Evolutionary conservation across 2,797 vertebrate species (phyloP), one percentile per base, ranked within the genome.

Genomic region (Sciaenops ocellatus): DNA sequence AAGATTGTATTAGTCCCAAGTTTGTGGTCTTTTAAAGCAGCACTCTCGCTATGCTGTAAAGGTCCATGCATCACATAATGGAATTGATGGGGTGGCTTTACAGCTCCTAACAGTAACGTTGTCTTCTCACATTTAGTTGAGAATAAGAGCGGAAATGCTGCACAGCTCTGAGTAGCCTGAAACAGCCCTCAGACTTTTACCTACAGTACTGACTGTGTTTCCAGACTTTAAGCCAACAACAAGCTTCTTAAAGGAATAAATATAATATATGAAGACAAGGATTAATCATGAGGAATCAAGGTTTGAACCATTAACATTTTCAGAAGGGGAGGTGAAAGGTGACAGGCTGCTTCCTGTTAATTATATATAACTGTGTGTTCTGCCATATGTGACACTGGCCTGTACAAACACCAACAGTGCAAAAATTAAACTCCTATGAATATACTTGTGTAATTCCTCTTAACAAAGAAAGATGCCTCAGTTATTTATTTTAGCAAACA

Each of bases 1-100:
- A 89, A 87, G 81, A 93, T 87, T 89, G 87, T 91, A 86, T 92
- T 92, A 91, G 79, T 81, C 85, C 86, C 48, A 82, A 82, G 84
- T 89, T 91, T 92, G 89, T 78, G 87, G 80, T 90, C 83, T 89
- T 38, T 89, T 81, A 85, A 87, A 87, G 85, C 81, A 77, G 77
- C 89, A 83, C 88, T 90, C 78, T 82, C 8, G 4, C 62, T 16
- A 6, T 52, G 42, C 80, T 70, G 68, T 76, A 70, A 77, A 88
- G 54, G 66, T 76, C 82, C 65, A 67, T 70, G 79, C 78, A 73
- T 82, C 47, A 7, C 75, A 74, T 88, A 90, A 92, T 89, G 83
- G 85, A 84, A 81, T 46, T 81, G 82, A 89, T 84, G 72, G 72
- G 71, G 51, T 78, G 80, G 64, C 65, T 66, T 78, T 75, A 69